Percentiles rank a stretch among this genome's conserved stretches.
These are phyloP conservation scores for Pipra filicauda DNA, from an alignment of 2,113 vertebrate genomes.

Conservation along the genomic window DNA sequence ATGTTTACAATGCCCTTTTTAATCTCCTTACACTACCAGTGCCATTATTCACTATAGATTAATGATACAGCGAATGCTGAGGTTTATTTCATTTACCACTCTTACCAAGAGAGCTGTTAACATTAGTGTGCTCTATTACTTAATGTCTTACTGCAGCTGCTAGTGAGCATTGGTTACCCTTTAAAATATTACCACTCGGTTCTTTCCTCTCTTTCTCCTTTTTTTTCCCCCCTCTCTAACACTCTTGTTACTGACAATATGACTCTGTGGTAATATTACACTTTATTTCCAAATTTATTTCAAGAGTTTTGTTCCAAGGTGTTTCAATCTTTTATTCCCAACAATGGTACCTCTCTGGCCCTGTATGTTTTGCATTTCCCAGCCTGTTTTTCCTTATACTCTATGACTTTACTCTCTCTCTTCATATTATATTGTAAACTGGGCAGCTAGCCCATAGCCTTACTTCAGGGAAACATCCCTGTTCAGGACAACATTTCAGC, in stretches of 20 bases:
- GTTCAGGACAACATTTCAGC: neutral
- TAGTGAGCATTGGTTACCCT: conserved; percentile 79
- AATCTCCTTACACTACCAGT: conserved; percentile 82
- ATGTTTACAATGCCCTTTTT: conserved; percentile 89
- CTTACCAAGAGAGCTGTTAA: conserved; percentile 84
- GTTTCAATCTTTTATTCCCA: conserved; percentile 44
- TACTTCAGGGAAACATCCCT: conserved; percentile 12
- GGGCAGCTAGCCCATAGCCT: neutral
- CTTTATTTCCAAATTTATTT: conserved; percentile 68
- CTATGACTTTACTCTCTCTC: neutral
- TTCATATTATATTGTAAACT: neutral
- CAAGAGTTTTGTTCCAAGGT: conserved; percentile 19
- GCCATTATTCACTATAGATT: conserved; percentile 84
- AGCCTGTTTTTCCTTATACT: neutral
- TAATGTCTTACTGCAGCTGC: conserved; percentile 80
- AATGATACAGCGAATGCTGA: conserved; percentile 76
- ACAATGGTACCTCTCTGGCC: neutral
- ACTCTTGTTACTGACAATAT: conserved; percentile 43
- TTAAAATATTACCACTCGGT: conserved; percentile 72
- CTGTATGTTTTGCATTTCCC: neutral
- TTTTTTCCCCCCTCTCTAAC: neutral
- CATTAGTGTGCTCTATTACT: conserved; percentile 82
- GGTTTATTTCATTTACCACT: conserved; percentile 83
- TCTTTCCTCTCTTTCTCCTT: conserved; percentile 25
- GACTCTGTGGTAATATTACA: conserved; percentile 59